Evolutionary conservation across 2,797 vertebrate species (phyloP), one percentile per base, ranked within the genome.

Genomic region (Sebastes cheni): DNA sequence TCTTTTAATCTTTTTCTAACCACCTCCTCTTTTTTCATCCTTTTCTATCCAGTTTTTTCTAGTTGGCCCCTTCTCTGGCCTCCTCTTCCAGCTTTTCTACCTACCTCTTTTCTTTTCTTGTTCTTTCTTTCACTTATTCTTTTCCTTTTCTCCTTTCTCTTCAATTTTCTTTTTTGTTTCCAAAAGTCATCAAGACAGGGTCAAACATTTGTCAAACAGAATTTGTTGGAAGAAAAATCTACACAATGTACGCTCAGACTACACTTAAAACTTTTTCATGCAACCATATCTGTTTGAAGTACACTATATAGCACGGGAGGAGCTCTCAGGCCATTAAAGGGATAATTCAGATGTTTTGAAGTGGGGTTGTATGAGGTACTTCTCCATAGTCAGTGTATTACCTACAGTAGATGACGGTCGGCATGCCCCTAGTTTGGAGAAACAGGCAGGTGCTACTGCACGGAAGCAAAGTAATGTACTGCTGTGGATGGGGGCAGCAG

Each of bases 1-100:
- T 66, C 60, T 52, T 81, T 76, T 70, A 72, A 70, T 76, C 18
- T 61, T 32, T 72, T 60, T 76, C 20, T 60, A 58, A 72, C 75
- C 27, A 4, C 18, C 58, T 78, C 50, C 18, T 54, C 64, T 66
- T 74, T 75, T 60, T 27, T 74, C 39, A 59, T 67, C 42, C 29
- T 20, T 18, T 34, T 2, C 27, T 7, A 54, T 72, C 20, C 55
- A 75, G n/a, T 50, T 32, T 72, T 23, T 25, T 69, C 18, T 56
- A 8, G 6, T 73, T 34, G 59, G 23, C 60, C 68, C 50, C 27
- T 30, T 36, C 25, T 25, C 46, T 39, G 50, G 14, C 54, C 71
- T 81, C 65, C 16, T n/a, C 23, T 58, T 22, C 6, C 30, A 23
- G 9, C 10, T 16, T 50, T 25, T 68, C n/a, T 34, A 39, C 10